These are phyloP conservation scores for Cydia pomonella DNA, from an alignment of 1,140 invertebrate genomes.

Conservation along the genomic window DNA sequence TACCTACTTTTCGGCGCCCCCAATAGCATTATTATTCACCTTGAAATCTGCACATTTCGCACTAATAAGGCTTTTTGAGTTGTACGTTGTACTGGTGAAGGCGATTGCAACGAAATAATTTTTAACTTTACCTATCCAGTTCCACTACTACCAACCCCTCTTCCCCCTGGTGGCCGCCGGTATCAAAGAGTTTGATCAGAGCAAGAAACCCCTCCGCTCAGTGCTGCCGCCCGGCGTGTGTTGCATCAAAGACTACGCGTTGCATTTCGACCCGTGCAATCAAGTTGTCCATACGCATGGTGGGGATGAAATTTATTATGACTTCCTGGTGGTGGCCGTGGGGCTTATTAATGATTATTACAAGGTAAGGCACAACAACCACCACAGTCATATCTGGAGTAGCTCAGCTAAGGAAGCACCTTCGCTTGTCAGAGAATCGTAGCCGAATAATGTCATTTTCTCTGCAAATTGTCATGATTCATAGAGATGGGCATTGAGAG, in stretches of 20 bases:
- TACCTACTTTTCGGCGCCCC: too few relatives aligned
- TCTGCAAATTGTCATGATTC: too few relatives aligned
- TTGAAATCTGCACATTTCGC: background rate
- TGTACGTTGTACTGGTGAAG: too few relatives aligned
- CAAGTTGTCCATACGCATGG: conserved; percentile 85
- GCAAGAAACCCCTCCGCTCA: conserved; percentile 82
- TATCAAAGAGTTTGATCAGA: conserved; percentile 85
- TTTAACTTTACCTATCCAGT: conserved; percentile 76
- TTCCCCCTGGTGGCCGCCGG: conserved; percentile 96
- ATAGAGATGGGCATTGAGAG: too few relatives aligned
- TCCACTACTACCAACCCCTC: conserved; percentile 97
- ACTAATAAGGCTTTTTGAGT: background rate
- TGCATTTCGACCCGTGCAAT: conserved; percentile 87
- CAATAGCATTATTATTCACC: background rate
- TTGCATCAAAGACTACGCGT: conserved; percentile 89
- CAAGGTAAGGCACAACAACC: conserved; percentile 81
- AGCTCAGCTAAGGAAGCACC: too few relatives aligned
- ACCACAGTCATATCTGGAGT: too few relatives aligned
- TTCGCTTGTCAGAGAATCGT: too few relatives aligned
- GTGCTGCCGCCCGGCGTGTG: conserved; percentile 88
- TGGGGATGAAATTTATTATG: conserved; percentile 89
- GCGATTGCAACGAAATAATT: background rate
- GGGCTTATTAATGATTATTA: conserved; percentile 92
- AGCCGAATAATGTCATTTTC: too few relatives aligned
- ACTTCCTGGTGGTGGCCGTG: conserved; percentile 89